phyloP scores from a whole-genome alignment of 2,797 vertebrate species.

The Acanthurus tractus region DNA sequence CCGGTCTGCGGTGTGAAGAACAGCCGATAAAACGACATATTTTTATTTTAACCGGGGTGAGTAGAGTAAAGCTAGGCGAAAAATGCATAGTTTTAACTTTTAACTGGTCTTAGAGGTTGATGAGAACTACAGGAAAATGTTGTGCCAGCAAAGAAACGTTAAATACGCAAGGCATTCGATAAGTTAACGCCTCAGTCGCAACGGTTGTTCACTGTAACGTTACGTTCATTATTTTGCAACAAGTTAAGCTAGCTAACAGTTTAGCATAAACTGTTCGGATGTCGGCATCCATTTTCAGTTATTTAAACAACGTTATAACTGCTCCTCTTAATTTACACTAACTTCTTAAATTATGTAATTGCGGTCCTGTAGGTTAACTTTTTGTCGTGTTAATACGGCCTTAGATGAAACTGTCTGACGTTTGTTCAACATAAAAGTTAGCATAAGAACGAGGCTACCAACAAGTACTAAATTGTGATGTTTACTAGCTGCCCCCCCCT shows the following conservation, averaged over 20 bases:
- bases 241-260: neutral
- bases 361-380: neutral
- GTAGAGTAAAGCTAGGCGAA: conserved; percentile 13
- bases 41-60: conserved; percentile 42
- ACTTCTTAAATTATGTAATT: neutral
- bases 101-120: neutral
- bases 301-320: neutral
- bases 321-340: neutral
- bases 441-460: neutral
- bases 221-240: no score
- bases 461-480: neutral
- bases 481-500: neutral
- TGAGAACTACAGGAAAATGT: neutral
- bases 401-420: no score
- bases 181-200: no score
- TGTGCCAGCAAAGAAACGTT: no score
- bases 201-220: no score
- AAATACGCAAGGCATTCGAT: no score
- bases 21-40: neutral
- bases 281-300: neutral
- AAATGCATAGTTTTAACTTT: neutral
- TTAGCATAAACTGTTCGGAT: no score
- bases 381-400: neutral
- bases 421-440: no score
- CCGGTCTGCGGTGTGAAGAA: neutral